These are phyloP conservation scores for Oreonectes daqikongensis DNA, from an alignment of 2,797 vertebrate genomes.

Conservation along the genomic window DNA sequence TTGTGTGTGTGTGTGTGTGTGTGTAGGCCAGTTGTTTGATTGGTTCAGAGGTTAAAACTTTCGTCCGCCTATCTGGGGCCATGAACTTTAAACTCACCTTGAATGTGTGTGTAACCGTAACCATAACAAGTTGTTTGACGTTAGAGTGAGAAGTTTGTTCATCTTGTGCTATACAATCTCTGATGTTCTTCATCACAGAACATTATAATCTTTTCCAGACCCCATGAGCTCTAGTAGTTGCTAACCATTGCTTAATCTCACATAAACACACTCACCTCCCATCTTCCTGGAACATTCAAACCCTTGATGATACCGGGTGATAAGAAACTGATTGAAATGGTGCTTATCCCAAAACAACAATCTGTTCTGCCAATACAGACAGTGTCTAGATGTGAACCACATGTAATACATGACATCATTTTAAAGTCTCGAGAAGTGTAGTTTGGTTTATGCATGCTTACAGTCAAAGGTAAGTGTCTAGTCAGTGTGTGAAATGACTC, in stretches of 20 bases:
- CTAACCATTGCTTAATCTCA: background rate
- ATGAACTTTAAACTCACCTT: background rate
- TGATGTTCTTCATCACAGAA: slow-evolving; percentile 21
- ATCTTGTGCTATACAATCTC: background rate
- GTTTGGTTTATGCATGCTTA: slow-evolving; percentile 1
- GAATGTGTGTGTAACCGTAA: slow-evolving; percentile 1
- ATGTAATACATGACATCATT: background rate
- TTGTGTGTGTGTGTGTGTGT: slow-evolving; percentile 11
- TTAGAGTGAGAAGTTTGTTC: background rate
- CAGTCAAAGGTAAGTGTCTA: background rate
- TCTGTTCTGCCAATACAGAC: slow-evolving; percentile 42
- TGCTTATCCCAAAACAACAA: slow-evolving; percentile 36
- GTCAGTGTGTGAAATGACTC: background rate
- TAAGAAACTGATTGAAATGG: slow-evolving; percentile 28
- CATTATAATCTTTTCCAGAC: slow-evolving; percentile 5
- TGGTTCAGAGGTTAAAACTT: slow-evolving; percentile 34
- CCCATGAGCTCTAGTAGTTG: background rate
- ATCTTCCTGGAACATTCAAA: slow-evolving; percentile 34
- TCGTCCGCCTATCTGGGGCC: slow-evolving; percentile 2
- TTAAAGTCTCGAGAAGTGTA: background rate
- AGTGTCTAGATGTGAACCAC: slow-evolving; percentile 10
- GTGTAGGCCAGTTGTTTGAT: slow-evolving; percentile 22
- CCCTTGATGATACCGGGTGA: slow-evolving; percentile 27
- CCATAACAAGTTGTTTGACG: slow-evolving; percentile 3
- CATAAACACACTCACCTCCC: background rate